These are phyloP conservation scores for Furcula furcula DNA, from an alignment of 2,888 invertebrate genomes.

Conservation along the genomic window DNA sequence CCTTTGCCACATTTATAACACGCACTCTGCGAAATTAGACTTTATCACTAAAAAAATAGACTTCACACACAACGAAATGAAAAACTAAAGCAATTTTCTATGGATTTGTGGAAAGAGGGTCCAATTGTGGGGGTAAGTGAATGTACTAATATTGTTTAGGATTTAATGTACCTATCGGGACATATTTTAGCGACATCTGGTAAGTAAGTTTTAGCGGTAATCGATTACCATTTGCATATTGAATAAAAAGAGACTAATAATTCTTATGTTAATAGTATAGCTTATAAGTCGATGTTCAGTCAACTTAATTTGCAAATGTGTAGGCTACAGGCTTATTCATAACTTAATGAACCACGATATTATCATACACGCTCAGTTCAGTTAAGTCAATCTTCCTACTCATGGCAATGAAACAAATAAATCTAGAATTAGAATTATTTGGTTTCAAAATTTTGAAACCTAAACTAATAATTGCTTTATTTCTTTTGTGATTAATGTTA, in stretches of 20 bases:
- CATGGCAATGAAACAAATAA: constrained; percentile 14
- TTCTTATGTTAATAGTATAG: too few species aligned
- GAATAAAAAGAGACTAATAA: too few species aligned
- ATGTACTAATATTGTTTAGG: neutral
- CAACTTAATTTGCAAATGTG: too few species aligned
- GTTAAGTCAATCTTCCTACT: constrained; percentile 17
- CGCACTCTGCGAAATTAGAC: constrained; percentile 15
- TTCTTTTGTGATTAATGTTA: too few species aligned
- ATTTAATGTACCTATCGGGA: neutral
- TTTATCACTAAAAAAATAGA: constrained; percentile 9
- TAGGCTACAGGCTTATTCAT: constrained; percentile 13
- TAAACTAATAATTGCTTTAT: too few species aligned
- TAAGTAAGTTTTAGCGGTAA: too few species aligned
- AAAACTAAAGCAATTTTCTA: constrained; percentile 15
- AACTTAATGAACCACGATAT: constrained; percentile 20
- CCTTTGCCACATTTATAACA: constrained; percentile 15
- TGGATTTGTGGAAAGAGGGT: constrained; percentile 13
- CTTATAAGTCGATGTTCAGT: neutral
- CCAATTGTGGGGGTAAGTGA: constrained; percentile 18
- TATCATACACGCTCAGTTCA: constrained; percentile 30
- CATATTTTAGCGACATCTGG: neutral
- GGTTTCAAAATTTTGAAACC: too few species aligned
- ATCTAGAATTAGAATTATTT: constrained; percentile 7
- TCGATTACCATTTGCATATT: too few species aligned
- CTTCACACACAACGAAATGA: constrained; percentile 3